Evolutionary conservation across 1,140 invertebrate genomes (phyloP), one percentile per base, ranked within the genome.

Genomic region (Camponotus vicinus): DNA sequence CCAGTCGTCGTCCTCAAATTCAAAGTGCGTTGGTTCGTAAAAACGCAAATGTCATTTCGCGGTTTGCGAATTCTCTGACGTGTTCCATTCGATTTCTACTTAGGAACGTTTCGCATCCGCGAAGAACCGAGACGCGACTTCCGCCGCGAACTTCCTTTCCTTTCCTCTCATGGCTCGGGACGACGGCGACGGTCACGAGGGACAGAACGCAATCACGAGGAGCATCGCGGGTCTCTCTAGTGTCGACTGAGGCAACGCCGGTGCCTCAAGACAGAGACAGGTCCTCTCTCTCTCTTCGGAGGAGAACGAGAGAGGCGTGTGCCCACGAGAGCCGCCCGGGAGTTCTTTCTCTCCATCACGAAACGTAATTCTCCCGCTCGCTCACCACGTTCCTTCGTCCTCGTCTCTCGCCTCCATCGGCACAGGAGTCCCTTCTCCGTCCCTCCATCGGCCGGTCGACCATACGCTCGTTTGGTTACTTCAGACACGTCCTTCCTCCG

Each of bases 301-400:
- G 69, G 85, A 91, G 92, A 93, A 87, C 90, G 92, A 92, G 89
- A 90, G 91, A 94, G 93, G 93, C 93, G 94, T 94, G 93, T 93
- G 92, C 93, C 94, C 92, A 94, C 93, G 92, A 93, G 88, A 88
- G 89, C 80, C 69, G 69, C 83, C 52, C 40, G 57, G 21, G 34
- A 69, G 76, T 76, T 89, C 82, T 86, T 86, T 77, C 83, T 89
- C 88, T 89, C 73, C 32, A 83, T 83, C 79, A 83, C 55, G 69
- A 83, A 83, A 83, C 55, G 69, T 83, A 83, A 75, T 83, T 83
- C 57, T 70, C 83, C 63, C 45, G 52, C 75, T 77, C 78, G 69
- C 13, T 49, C 70, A 34, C 73, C 70, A 82, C 34, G 70, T 73
- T 63, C 18, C 71, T 87, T 49, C 70, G 11, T 69, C 57, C 86